Percentiles rank a stretch among this genome's conserved stretches.
Conservation (phyloP, 2,888 invertebrate genomes). For the Diachrysia chrysitis region DNA sequence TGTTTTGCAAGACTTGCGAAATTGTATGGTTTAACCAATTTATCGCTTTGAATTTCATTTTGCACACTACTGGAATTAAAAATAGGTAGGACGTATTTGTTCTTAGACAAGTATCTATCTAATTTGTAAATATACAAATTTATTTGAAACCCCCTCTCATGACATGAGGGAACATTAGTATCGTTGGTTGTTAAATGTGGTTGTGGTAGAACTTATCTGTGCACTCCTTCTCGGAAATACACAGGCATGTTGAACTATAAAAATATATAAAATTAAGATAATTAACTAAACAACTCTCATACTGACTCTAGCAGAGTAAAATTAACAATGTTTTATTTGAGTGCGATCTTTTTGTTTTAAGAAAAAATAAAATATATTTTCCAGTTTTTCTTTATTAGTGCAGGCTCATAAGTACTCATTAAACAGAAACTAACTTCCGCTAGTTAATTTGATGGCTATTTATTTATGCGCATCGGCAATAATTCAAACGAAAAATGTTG, state of each 20-base stretch:
- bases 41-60: background rate
- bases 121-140: too few species aligned
- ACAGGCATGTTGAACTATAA: too few species aligned
- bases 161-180: too few species aligned
- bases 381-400: background rate
- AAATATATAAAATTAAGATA: too few species aligned
- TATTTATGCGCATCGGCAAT: background rate
- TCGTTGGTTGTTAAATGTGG: too few species aligned
- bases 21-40: background rate
- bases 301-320: background rate
- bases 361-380: background rate
- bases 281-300: background rate
- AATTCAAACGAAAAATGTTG: background rate
- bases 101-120: too few species aligned
- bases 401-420: background rate
- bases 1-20: background rate
- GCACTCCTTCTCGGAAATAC: too few species aligned
- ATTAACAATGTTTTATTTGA: background rate
- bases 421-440: too few species aligned
- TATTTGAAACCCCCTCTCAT: too few species aligned
- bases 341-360: background rate
- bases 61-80: too few species aligned
- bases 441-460: background rate
- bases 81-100: too few species aligned
- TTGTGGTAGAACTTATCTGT: too few species aligned